A percentile compares a stretch with the other conserved stretches of the same genome.
These are phyloP conservation scores for Augochlora pura DNA, from an alignment of 1,140 invertebrate species.

Conservation along the genomic window DNA sequence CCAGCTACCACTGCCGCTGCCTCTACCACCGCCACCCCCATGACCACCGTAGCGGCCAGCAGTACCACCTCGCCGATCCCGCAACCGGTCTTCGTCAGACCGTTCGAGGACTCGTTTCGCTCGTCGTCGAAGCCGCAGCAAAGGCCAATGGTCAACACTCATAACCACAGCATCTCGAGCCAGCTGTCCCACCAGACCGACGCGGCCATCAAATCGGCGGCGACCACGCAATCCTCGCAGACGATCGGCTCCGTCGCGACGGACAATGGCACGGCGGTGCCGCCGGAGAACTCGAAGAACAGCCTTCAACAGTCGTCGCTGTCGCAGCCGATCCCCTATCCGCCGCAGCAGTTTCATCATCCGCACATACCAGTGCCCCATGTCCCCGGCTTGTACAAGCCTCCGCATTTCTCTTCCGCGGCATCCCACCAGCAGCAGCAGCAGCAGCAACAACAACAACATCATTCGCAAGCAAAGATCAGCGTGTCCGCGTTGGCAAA, in stretches of 20 bases:
- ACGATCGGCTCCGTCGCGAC: conserved; percentile 45
- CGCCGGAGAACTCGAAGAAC: conserved; percentile 44
- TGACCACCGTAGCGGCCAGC: conserved; percentile 42
- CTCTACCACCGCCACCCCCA: conserved; percentile 28
- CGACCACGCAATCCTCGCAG: conserved; percentile 29
- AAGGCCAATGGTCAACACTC: conserved; percentile 64
- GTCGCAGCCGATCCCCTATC: conserved; percentile 59
- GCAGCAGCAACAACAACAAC: too few relatives aligned
- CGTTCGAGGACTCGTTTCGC: conserved; percentile 78
- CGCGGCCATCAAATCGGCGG: conserved; percentile 40
- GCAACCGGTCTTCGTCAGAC: conserved; percentile 78
- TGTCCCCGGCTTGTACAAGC: conserved; percentile 72
- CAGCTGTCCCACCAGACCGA: conserved; percentile 67
- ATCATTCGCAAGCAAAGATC: conserved; percentile 59
- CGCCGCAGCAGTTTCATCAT: conserved; percentile 62
- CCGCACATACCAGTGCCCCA: conserved; percentile 71
- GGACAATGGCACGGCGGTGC: neutral
- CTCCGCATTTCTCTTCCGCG: conserved; percentile 63
- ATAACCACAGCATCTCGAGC: conserved; percentile 64
- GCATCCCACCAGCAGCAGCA: conserved; percentile 52
- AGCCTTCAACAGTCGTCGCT: conserved; percentile 44
- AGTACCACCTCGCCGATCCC: conserved; percentile 30
- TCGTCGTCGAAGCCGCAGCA: conserved; percentile 69
- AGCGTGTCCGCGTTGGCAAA: conserved; percentile 43
- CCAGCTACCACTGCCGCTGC: conserved; percentile 23